A percentile compares a stretch with the other conserved stretches of the same genome.
Conservation (phyloP, 1,140 invertebrate genomes). For the Stratiolaelaps scimitus region DNA sequence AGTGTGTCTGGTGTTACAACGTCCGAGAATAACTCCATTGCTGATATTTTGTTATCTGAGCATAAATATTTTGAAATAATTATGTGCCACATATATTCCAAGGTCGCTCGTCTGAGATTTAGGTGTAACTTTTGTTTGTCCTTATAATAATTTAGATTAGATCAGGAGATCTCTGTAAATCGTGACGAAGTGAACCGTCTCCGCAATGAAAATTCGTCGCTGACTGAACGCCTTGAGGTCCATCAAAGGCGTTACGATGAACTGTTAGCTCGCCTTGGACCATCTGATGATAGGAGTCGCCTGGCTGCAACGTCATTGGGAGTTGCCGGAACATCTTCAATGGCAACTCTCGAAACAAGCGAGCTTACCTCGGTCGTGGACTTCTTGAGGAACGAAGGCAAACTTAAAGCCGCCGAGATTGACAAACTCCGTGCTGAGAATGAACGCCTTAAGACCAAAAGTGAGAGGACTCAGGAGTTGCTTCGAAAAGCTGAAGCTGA, state of each 20-base stretch:
- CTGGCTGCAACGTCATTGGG: background rate
- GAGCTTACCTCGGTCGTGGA: constrained; percentile 16
- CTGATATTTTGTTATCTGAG: too few relatives aligned
- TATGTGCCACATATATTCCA: too few relatives aligned
- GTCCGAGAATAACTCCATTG: too few relatives aligned
- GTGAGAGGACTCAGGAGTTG: background rate
- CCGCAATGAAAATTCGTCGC: background rate
- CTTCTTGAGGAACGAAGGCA: background rate
- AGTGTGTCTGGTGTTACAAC: too few relatives aligned
- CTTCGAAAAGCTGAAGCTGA: background rate
- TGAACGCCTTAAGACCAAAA: constrained; percentile 1
- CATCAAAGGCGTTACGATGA: constrained; percentile 2
- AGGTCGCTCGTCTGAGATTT: too few relatives aligned
- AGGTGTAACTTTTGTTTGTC: too few relatives aligned
- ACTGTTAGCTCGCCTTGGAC: constrained; percentile 7
- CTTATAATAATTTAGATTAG: background rate
- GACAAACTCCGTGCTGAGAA: constrained; percentile 5
- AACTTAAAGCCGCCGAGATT: constrained; percentile 4
- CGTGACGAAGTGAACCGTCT: constrained; percentile 10
- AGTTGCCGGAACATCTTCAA: too few relatives aligned
- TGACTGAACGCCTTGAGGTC: constrained; percentile 8
- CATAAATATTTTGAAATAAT: too few relatives aligned
- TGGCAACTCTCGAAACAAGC: background rate
- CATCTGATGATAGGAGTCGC: background rate
- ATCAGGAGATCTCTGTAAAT: background rate